phyloP scores from a whole-genome alignment of 2,888 invertebrate species.

The Dysmachus trigonus region DNA sequence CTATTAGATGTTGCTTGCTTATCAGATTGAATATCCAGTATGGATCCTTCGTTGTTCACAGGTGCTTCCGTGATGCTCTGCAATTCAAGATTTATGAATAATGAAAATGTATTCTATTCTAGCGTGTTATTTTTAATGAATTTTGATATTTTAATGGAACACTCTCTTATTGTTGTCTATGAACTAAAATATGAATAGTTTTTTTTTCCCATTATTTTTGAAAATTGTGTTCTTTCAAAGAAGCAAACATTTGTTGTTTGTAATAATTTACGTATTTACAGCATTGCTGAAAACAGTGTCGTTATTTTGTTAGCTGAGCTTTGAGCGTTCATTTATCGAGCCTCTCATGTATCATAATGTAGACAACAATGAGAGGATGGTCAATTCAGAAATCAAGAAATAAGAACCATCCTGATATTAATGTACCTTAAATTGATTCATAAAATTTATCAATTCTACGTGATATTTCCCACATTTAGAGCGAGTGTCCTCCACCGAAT shows the following conservation, averaged over 20 bases:
- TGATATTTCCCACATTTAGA: constrained; percentile 36
- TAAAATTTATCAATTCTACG: background rate
- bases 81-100: background rate
- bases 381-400: no score
- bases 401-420: background rate
- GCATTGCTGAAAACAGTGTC: no score
- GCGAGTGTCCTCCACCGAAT: constrained; percentile 32
- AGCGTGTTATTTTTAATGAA: background rate
- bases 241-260: no score
- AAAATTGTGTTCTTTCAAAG: no score
- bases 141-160: background rate
- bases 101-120: background rate
- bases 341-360: no score
- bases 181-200: no score
- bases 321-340: no score
- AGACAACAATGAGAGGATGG: background rate
- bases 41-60: background rate
- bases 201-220: no score
- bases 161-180: background rate
- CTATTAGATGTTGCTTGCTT: background rate
- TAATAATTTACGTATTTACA: no score
- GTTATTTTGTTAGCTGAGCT: no score
- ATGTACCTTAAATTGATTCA: constrained; percentile 17
- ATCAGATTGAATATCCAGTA: background rate
- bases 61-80: background rate